These are phyloP conservation scores for Pangasianodon hypophthalmus DNA, from an alignment of 2,113 vertebrate species.

Conservation along the genomic window DNA sequence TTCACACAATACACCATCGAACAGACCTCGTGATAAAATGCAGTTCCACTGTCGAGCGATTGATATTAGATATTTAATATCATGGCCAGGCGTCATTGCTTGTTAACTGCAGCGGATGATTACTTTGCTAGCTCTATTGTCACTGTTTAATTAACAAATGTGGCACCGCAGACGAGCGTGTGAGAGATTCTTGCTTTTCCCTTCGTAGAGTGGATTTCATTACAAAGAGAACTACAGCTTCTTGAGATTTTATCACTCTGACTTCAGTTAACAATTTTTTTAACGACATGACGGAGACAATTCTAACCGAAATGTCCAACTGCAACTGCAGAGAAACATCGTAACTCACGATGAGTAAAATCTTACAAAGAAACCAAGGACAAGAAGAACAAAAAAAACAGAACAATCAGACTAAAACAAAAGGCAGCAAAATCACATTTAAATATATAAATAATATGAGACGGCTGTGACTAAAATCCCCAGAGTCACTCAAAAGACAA, in stretches of 20 bases:
- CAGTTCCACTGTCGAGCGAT: neutral
- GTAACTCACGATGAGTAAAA: neutral
- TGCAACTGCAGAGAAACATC: too few relatives aligned
- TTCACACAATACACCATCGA: neutral
- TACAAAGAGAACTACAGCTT: too few relatives aligned
- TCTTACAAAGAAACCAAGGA: neutral
- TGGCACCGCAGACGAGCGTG: too few relatives aligned
- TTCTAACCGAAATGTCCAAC: neutral
- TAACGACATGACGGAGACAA: neutral
- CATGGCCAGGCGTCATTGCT: neutral
- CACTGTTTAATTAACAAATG: too few relatives aligned
- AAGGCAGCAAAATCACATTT: constrained; percentile 5
- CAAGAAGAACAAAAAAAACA: neutral
- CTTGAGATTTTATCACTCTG: too few relatives aligned
- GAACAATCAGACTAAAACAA: neutral
- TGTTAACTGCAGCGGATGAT: neutral
- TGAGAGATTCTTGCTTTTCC: too few relatives aligned
- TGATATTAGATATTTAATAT: neutral
- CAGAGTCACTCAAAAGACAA: constrained; percentile 4
- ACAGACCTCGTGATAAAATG: neutral
- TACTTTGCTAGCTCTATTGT: too few relatives aligned
- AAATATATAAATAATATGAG: neutral
- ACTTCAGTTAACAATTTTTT: too few relatives aligned
- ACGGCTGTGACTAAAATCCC: neutral
- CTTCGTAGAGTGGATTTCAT: too few relatives aligned